phyloP scores from a whole-genome alignment of 2,113 vertebrate genomes.

The Parus major region DNA sequence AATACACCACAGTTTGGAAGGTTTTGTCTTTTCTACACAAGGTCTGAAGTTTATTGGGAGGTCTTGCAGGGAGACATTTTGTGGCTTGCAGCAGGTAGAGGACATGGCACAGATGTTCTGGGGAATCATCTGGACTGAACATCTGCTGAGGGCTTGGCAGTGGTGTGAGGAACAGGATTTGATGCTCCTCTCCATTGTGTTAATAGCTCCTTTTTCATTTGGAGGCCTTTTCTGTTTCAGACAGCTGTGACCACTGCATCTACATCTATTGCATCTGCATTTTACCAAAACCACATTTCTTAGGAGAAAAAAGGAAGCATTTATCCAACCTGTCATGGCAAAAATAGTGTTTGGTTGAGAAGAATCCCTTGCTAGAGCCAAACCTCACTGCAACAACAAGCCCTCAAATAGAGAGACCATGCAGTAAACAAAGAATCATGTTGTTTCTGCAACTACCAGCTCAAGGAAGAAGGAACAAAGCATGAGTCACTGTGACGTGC shows the following conservation, averaged over 20 bases:
- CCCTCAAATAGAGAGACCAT: neutral
- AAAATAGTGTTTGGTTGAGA: neutral
- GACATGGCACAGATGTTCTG: conserved; percentile 16
- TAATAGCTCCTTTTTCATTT: conserved; percentile 19
- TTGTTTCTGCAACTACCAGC: neutral
- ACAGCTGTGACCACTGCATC: neutral
- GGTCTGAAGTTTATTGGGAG: neutral
- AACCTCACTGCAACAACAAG: neutral
- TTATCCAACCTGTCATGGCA: neutral
- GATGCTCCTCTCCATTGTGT: neutral
- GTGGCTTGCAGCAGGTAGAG: conserved; percentile 17
- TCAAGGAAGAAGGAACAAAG: neutral
- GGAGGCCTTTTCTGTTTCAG: neutral
- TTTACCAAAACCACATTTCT: neutral
- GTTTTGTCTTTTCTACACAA: neutral
- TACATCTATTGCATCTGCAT: neutral
- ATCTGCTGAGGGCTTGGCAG: conserved; percentile 7
- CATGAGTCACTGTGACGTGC: conserved; percentile 16
- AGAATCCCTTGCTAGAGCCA: neutral
- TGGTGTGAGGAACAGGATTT: neutral
- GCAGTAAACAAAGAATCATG: neutral
- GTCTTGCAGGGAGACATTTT: neutral
- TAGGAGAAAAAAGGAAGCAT: neutral
- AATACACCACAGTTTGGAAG: neutral
- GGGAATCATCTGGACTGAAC: conserved; percentile 6